Evolutionary conservation across 1,140 invertebrate genomes (phyloP), one percentile per base, ranked within the genome.

Genomic region (Drosophila sucinea): DNA sequence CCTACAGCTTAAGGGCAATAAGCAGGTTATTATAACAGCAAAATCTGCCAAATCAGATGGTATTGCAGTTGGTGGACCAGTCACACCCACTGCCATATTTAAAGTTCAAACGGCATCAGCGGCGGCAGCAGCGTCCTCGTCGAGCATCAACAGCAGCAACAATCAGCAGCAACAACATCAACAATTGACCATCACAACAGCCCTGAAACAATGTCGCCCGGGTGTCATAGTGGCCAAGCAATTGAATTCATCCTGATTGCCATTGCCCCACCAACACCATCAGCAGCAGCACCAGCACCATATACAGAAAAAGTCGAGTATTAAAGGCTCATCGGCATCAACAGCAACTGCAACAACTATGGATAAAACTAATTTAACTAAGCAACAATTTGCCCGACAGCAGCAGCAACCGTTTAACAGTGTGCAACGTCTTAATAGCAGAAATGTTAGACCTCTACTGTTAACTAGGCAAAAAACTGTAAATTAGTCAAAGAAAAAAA

Each of bases 171-270:
- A 27, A 25, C 54, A 73, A 61, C 8, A 8, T 11, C 70, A 60
- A 40, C 63, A 75, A 68, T 63, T 92, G 25, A 91, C 91, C 63
- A 90, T 92, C 55, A 85, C 93, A 92, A 71, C 93, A 92, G 69
- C 93, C 0, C 68, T 91, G 5, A 92, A 95, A 77, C 96, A 97
- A 78, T 95, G 96, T 73, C 94, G 96, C 78, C 96, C 96, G 7
- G 96, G 96, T 65, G 96, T 97, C 25, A 97, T 97, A 77, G 96
- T 97, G 61, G 96, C 96, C 56, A 97, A 97, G 91, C 95, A 96
- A 77, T 60, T 91, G 74, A 90, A 90, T 77, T 91, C 89, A 55
- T 92, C 91, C 77, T 92, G 91, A 92, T 92, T 92, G 77, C 79
- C 83, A 70, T 54, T 71, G 69, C 17, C 33, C 44, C 44, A 38